These are phyloP conservation scores for Ispidina lecontei DNA, from an alignment of 2,797 vertebrate species.

Conservation along the genomic window DNA sequence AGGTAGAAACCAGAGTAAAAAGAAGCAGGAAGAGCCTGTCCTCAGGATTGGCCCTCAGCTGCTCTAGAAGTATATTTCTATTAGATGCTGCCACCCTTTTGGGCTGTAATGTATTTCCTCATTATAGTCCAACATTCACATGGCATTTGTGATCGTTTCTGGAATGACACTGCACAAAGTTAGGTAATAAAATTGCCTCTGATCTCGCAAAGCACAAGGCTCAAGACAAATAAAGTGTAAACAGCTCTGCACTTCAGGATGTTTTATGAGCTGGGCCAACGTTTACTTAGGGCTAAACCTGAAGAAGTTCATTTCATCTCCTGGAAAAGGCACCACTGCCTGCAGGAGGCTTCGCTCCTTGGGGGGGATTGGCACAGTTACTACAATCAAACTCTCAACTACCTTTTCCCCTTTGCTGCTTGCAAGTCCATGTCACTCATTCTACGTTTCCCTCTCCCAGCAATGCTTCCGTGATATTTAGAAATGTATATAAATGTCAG, in stretches of 20 bases:
- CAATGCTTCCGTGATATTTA: constrained; percentile 10
- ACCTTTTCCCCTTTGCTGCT: neutral
- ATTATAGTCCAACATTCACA: constrained; percentile 27
- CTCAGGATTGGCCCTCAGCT: neutral
- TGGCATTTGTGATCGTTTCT: constrained; percentile 25
- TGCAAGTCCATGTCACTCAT: neutral
- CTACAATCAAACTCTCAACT: neutral
- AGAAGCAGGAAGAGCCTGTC: neutral
- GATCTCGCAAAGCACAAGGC: constrained; percentile 26
- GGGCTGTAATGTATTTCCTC: neutral
- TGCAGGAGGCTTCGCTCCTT: neutral
- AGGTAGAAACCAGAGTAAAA: neutral
- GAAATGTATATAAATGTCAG: constrained; percentile 38
- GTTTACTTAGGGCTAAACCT: constrained; percentile 64
- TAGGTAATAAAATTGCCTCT: constrained; percentile 59
- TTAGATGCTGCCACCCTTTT: neutral
- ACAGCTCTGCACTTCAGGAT: constrained; percentile 44
- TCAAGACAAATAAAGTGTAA: constrained; percentile 67
- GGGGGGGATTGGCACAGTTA: neutral
- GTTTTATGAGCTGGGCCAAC: constrained; percentile 46
- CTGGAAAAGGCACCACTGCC: neutral
- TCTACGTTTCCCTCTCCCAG: neutral
- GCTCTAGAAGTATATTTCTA: constrained; percentile 11
- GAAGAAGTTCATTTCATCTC: constrained; percentile 59
- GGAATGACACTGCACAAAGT: constrained; percentile 24